Base-by-base conservation (phyloP, 2,797 vertebrate genomes). In the Phylloscopus collybita region DNA sequence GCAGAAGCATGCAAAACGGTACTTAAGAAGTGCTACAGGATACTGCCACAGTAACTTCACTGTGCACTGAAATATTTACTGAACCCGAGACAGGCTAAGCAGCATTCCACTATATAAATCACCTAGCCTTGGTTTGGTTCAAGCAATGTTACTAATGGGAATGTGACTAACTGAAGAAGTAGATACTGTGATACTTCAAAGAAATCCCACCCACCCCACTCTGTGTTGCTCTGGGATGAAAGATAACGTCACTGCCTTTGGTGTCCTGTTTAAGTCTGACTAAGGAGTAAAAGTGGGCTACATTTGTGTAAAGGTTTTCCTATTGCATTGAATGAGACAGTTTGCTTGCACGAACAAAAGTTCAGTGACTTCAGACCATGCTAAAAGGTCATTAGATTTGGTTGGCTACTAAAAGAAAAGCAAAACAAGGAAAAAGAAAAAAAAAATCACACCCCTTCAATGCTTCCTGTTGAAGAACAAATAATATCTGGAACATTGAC, bases 281-380 rank as follows among this genome's bases (percentile, higher is more conserved):
- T 67, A 79, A 78, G 36, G 25, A 79, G 14, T 56, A 20, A 86
- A 86, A 86, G 17, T 22, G 45, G 6, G 13, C 60, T 80, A n/a
- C 12, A 3, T 14, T 69, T 53, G 23, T 36, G 10, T 42, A 38
- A 66, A 82, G 36, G 18, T 49, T 82, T 92, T 75, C 32, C 54
- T 67, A 6, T 34, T 47, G 60, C 64, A 60, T 23, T 34, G n/a
- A 71, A 74, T 18, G 18, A 88, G 47, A 44, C 16, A 25, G 6
- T 44, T 65, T 66, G 40, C 26, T 49, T 47, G 13, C 9, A 29
- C 0, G 0, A 69, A 49, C 0, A 1, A 44, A 72, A 56, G 16
- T 42, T 66, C 42, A 11, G 38, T 36, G 76, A 49, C 30, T 90
- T 56, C 56, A 92, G 40, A 59, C 8, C 64, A 42, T 11, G 30